Base-by-base conservation (phyloP, 1,140 invertebrate species). In the Apis dorsata region DNA sequence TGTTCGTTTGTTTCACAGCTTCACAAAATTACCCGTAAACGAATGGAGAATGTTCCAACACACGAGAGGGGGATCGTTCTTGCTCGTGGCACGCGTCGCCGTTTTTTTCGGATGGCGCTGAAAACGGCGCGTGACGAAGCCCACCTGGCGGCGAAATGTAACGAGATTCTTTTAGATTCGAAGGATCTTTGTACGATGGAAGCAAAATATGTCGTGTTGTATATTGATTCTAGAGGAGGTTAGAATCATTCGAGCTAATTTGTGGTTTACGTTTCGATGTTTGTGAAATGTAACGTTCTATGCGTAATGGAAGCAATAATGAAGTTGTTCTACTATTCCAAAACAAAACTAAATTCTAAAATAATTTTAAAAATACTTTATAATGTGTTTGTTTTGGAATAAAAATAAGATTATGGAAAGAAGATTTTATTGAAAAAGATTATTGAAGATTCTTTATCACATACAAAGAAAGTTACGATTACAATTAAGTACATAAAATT, bases 101-200 rank as follows among this genome's bases (percentile, higher is more conserved):
- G 62, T 76, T 74, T 63, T 76, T 65, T 65, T 76, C 17, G 11
- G 15, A 10, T 1, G 34, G 21, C 59, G 72, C 24, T 74, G 72
- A 66, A 70, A 69, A 51, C 51, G 15, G 19, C 49, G 60, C 60
- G 73, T 78, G 89, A 90, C 81, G 81, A 65, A 79, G 84, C 82
- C 89, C 89, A 90, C 89, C 89, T 90, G 89, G 86, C 81, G 77
- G 83, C 74, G 84, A 83, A 88, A 86, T 81, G 86, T 85, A 88
- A 84, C 88, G 81, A 88, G 79, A 75, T 28, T 13, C 63, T 34
- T 11, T 63, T 21, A 34, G 60, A 44, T 44, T 44, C 15, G 11
- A 21, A 17, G 44, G 28, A 4, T 19, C 63, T 28, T 68, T 55
- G 28, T 53, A 63, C 63, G 51, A 21, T 34, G 49, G 17, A 60